These are phyloP conservation scores for Meloidogyne exigua DNA, from an alignment of 1,140 invertebrate species.

Conservation along the genomic window DNA sequence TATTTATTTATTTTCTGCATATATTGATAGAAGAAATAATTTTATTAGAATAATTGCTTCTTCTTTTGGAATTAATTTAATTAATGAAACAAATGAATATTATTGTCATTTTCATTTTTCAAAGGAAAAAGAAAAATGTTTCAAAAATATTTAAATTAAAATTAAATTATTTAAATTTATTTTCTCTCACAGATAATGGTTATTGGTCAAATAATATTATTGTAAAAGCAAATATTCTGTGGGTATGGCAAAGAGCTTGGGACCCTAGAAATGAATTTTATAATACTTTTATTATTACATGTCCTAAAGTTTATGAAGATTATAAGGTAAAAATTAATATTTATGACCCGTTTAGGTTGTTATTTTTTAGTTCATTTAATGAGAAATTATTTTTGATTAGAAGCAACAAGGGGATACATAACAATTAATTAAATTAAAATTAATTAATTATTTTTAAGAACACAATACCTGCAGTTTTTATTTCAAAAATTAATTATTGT, in stretches of 20 bases:
- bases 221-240: conserved; percentile 29
- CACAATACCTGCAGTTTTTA: neutral
- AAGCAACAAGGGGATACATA: too few species aligned
- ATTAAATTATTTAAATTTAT: neutral
- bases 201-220: conserved; percentile 10
- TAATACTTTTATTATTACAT: conserved; percentile 55
- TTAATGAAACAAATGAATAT: conserved; percentile 2
- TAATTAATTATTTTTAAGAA: neutral
- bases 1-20: conserved; percentile 27
- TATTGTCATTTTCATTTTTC: conserved; percentile 4
- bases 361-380: too few species aligned
- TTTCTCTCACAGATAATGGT: neutral
- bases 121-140: neutral
- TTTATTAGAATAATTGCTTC: neutral
- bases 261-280: conserved; percentile 58
- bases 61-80: conserved; percentile 4
- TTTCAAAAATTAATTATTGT: conserved; percentile 16
- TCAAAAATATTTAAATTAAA: neutral
- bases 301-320: conserved; percentile 43
- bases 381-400: too few species aligned
- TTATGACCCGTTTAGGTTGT: too few species aligned
- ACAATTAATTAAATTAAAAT: too few species aligned
- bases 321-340: conserved; percentile 26
- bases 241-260: conserved; percentile 58
- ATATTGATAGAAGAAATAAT: conserved; percentile 28